A percentile compares a stretch with the other conserved stretches of the same genome.
phyloP scores from a whole-genome alignment of 2,797 vertebrate genomes.

The Corythornis leucogaster region DNA sequence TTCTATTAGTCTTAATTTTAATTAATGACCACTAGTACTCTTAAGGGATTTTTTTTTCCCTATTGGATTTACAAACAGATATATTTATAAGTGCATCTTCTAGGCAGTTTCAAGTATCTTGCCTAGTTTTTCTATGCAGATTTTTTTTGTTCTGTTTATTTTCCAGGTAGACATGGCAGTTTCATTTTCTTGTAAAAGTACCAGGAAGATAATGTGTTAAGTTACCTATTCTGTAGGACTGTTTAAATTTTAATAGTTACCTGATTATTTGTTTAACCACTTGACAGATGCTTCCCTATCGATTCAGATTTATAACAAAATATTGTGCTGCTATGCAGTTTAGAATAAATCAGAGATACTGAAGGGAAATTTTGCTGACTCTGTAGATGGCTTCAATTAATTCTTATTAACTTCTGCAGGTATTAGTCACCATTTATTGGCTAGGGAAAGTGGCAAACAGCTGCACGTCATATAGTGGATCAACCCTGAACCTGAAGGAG shows the following conservation, averaged over 20 bases:
- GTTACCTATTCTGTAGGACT: background rate
- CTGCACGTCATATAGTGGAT: constrained; percentile 90
- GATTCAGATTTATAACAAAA: background rate
- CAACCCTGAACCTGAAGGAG: constrained; percentile 93
- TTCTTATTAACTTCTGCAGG: constrained; percentile 78
- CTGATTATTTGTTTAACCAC: background rate
- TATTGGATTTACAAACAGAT: background rate
- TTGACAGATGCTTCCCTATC: background rate
- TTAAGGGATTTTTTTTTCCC: background rate
- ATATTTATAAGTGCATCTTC: background rate
- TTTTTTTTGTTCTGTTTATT: background rate
- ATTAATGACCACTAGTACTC: background rate
- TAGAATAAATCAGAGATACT: background rate
- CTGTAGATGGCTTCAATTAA: constrained; percentile 27
- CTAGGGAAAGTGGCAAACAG: constrained; percentile 93
- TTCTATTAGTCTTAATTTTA: background rate
- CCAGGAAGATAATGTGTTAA: background rate
- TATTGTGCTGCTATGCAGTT: background rate
- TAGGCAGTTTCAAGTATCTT: background rate
- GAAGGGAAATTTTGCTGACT: background rate
- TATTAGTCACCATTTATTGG: constrained; percentile 97
- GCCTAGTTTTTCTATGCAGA: background rate
- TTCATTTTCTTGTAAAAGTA: constrained; percentile 4
- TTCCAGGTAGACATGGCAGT: background rate
- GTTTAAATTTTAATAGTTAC: constrained; percentile 8